phyloP scores from a whole-genome alignment of 2,113 vertebrate genomes.

The Dicrurus megarhynchus region DNA sequence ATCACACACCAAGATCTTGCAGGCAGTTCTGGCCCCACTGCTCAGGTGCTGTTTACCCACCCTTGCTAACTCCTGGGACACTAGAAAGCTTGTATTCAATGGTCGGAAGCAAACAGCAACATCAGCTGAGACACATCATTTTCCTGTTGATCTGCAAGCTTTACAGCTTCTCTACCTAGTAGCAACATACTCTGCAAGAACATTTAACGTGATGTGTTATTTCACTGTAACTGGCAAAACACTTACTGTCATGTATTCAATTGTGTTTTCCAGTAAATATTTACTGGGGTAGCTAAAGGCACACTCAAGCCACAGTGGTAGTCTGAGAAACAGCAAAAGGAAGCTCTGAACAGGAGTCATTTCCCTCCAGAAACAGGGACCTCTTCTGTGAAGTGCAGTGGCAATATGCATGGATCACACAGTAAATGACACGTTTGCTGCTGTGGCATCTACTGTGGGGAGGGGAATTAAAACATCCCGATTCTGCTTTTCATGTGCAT shows the following conservation, averaged over 20 bases:
- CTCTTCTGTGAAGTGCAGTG: rapidly evolving
- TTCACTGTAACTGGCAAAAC: background rate
- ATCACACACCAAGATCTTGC: background rate
- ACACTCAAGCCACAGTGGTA: background rate
- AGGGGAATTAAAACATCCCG: background rate
- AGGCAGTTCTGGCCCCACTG: background rate
- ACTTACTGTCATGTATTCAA: background rate
- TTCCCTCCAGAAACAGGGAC: background rate
- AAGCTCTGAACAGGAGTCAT: background rate
- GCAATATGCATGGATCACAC: background rate
- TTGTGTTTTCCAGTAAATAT: background rate
- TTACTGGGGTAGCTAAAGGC: background rate
- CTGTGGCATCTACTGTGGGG: background rate
- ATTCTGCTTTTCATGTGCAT: background rate
- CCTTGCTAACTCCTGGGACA: background rate
- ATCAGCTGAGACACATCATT: rapidly evolving
- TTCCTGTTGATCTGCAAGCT: background rate
- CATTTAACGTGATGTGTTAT: background rate
- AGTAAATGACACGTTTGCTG: background rate
- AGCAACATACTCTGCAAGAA: background rate
- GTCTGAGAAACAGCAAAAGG: background rate
- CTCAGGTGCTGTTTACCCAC: background rate
- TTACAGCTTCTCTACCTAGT: background rate
- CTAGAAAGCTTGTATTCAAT: background rate
- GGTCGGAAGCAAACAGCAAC: background rate